Conservation (phyloP, 2,113 vertebrate genomes). For the Suncus etruscus region DNA sequence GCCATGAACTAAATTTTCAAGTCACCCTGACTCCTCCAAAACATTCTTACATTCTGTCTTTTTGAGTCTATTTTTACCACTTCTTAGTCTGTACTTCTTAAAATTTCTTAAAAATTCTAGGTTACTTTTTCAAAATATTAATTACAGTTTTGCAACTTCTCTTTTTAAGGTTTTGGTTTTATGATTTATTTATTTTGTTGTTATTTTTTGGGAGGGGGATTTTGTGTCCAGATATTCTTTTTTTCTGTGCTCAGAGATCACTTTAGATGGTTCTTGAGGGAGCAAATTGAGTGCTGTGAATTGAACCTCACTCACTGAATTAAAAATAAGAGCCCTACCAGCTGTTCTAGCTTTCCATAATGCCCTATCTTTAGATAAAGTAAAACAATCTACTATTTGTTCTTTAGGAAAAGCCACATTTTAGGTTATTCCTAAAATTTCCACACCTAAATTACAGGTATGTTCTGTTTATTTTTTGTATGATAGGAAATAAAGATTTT, state of each 20-base stretch:
- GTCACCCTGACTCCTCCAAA: neutral
- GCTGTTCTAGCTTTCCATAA: too few species aligned
- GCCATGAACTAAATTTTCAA: neutral
- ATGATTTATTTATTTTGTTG: too few species aligned
- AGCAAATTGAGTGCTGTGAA: too few species aligned
- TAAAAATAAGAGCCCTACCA: too few species aligned
- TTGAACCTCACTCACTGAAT: too few species aligned
- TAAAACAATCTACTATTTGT: neutral
- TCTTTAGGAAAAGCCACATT: conserved; percentile 4
- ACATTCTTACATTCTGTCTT: neutral
- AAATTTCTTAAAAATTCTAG: neutral
- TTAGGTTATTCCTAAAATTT: neutral
- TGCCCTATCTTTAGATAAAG: too few species aligned
- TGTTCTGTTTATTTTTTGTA: neutral
- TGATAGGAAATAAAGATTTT: neutral
- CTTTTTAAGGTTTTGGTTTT: neutral
- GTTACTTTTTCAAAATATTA: neutral
- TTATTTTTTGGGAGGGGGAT: too few species aligned
- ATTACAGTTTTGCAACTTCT: neutral
- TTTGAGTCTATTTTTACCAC: neutral
- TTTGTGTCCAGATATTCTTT: too few species aligned
- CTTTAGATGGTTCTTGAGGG: too few species aligned
- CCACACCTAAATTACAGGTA: neutral
- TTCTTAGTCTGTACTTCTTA: neutral
- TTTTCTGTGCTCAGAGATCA: too few species aligned